These are phyloP conservation scores for Aselliscus stoliczkanus DNA, from an alignment of 2,797 vertebrate species.

Conservation along the genomic window DNA sequence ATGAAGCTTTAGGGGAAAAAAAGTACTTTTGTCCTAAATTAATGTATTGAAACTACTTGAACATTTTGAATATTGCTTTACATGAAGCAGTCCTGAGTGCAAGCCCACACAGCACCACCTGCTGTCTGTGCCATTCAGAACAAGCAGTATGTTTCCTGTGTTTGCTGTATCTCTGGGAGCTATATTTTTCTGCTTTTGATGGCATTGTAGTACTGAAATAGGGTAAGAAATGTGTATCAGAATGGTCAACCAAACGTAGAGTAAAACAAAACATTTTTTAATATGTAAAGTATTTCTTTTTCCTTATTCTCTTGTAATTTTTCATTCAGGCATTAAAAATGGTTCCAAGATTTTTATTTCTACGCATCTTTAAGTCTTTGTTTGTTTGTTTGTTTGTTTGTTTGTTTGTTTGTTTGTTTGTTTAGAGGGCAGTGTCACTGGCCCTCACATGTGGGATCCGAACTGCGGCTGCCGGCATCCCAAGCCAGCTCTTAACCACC, in stretches of 20 bases:
- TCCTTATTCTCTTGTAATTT: not conserved
- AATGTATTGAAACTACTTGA: not conserved
- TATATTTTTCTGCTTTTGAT: slow-evolving; percentile 13
- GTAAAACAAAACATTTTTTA: not conserved
- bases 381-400: no score
- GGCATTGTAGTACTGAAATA: not conserved
- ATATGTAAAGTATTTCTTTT: not conserved
- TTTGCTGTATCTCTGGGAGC: slow-evolving; percentile 46
- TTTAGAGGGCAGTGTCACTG: no score
- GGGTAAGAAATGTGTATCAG: not conserved
- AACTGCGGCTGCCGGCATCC: no score
- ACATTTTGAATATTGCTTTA: not conserved
- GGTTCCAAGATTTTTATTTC: slow-evolving; percentile 43
- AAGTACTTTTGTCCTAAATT: not conserved
- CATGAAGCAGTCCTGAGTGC: not conserved
- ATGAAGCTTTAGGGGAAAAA: not conserved
- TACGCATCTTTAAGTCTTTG: not conserved
- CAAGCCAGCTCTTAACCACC: no score
- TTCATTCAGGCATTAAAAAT: not conserved
- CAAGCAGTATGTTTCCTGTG: not conserved
- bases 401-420: no score
- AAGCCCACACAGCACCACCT: slow-evolving; percentile 72
- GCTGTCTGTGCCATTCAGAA: slow-evolving; percentile 63
- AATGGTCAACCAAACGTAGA: not conserved
- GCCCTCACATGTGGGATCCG: no score